phyloP scores from a whole-genome alignment of 2,888 invertebrate species.

The Pseudococcus jackbeardsleyi region DNA sequence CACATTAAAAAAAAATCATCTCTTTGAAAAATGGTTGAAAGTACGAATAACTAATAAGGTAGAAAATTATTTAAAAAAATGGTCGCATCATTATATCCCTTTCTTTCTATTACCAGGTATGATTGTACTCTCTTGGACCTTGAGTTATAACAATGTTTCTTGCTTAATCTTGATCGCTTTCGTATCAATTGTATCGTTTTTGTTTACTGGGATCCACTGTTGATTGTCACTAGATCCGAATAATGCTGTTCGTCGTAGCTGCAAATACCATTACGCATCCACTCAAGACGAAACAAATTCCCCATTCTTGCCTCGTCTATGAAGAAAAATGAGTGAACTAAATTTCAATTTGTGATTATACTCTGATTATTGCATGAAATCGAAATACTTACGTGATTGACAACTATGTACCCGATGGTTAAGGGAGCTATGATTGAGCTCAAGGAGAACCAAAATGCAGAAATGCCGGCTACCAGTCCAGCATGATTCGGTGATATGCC shows the following conservation, averaged over 20 bases:
- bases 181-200: neutral
- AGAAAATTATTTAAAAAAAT: too few species aligned
- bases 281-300: neutral
- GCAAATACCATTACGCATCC: neutral
- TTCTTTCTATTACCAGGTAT: too few species aligned
- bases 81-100: too few species aligned
- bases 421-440: neutral
- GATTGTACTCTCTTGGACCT: too few species aligned
- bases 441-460: neutral
- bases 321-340: neutral
- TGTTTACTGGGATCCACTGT: neutral
- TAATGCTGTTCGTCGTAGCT: neutral
- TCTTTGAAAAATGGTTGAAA: too few species aligned
- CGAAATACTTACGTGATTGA: neutral
- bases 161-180: neutral
- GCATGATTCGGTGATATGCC: neutral
- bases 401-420: neutral
- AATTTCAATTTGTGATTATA: neutral
- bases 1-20: too few species aligned
- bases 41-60: too few species aligned
- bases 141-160: neutral
- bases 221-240: neutral
- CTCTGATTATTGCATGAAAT: neutral
- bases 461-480: neutral
- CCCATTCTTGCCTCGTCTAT: neutral